These are phyloP conservation scores for Morelia viridis DNA, from an alignment of 2,797 vertebrate genomes.

Conservation along the genomic window DNA sequence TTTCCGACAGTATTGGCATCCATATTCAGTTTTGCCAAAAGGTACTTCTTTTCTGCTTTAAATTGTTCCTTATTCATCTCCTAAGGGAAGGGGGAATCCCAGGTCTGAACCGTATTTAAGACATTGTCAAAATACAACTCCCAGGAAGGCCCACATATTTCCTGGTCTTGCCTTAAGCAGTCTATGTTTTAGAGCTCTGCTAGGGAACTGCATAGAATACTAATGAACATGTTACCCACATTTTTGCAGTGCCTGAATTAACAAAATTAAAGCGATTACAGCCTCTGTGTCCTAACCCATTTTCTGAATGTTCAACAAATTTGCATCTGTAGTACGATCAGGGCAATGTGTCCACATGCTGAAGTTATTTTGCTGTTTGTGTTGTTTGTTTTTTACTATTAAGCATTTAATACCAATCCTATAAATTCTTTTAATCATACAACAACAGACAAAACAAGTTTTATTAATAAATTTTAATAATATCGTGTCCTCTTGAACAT, in stretches of 20 bases:
- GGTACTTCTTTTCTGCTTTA: not conserved
- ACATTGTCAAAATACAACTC: not conserved
- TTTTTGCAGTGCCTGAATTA: not conserved
- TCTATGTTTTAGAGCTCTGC: not conserved
- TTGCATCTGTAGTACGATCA: not conserved
- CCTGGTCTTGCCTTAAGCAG: not conserved
- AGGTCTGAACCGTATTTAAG: not conserved
- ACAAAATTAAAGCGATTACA: not conserved
- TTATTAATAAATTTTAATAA: constrained; percentile 10
- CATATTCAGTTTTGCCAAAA: not conserved
- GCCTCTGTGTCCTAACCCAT: not conserved
- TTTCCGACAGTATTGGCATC: not conserved
- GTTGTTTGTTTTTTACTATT: not conserved
- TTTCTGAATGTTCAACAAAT: not conserved
- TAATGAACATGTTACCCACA: no score
- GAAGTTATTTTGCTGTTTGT: not conserved
- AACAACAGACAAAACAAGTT: not conserved
- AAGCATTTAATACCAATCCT: not conserved
- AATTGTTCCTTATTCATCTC: not conserved
- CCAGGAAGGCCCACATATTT: not conserved
- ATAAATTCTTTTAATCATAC: not conserved
- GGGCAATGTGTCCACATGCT: not conserved
- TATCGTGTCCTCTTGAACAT: not conserved
- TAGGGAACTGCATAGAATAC: not conserved
- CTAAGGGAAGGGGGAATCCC: not conserved